Evolutionary conservation across 2,888 invertebrate species (phyloP), one percentile per base, ranked within the genome.

Genomic region (Limnephilus marmoratus): DNA sequence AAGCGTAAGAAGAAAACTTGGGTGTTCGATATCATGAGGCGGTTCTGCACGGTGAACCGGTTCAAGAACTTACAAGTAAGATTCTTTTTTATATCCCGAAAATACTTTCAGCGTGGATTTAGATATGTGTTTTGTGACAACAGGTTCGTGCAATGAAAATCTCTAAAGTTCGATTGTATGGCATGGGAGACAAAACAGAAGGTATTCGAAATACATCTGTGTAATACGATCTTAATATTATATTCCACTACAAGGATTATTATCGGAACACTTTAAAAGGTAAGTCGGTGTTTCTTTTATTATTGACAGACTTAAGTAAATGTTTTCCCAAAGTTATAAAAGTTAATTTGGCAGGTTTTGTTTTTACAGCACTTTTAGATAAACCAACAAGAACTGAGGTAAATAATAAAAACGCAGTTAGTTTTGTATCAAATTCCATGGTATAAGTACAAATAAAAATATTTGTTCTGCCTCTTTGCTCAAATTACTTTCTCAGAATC

Each of bases 51-150:
- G 1, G 95, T 96, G 2, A 96, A 96, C 94, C 95, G 95, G 81
- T 97, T 97, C 95, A 95, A 95, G 93, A 96, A 96, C 94, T 94
- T 95, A 12, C 96, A 96, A 95, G 95, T 95, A 94, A 94, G 94
- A 93, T 1, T 37, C 15, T 83, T 83, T 83, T 83, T 37, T 34
- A 37, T 4, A 37, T 24, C 2, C 68, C 7, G 7, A 18, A 18
- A 24, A 24, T 7, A 5, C 2, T 7, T 68, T 5, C 7, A 7
- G 1, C 4, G 1, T 24, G 4, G 24, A 18, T 68, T 24, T 68
- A 68, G 41, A n/a, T 41, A 24, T 68, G 68, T 24, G 24, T 24
- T 41, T 41, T 41, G 9, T 41, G 41, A 41, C 41, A 41, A 41
- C 5, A 41, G 0, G 45, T 45, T 45, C 12, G 12, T 12, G 12